Conservation (phyloP, 1,140 invertebrate species). For the Trachelipus rathkii region DNA sequence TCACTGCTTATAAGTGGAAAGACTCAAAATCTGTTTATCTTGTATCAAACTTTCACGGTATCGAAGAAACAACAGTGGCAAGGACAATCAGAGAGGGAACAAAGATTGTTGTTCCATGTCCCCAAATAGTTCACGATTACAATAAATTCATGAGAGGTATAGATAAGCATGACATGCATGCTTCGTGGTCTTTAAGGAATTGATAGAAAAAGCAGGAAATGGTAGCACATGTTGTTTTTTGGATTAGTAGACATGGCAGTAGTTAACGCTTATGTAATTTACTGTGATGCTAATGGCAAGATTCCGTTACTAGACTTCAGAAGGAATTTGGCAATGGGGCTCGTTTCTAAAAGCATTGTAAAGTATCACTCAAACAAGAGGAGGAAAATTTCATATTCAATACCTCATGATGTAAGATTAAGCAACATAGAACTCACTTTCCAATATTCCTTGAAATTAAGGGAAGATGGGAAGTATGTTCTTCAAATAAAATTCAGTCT, state of each 20-base stretch:
- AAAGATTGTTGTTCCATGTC: constrained; percentile 41
- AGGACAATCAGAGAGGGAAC: constrained; percentile 43
- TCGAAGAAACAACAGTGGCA: constrained; percentile 28
- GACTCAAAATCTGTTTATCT: constrained; percentile 34
- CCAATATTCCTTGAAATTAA: constrained; percentile 47
- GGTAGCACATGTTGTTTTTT: constrained; percentile 51
- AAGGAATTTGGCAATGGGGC: no score
- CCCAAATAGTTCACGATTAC: constrained; percentile 49
- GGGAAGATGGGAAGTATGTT: constrained; percentile 49
- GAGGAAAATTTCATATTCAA: constrained; percentile 12
- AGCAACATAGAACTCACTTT: constrained; percentile 49
- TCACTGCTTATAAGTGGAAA: no score
- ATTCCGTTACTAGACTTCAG: no score
- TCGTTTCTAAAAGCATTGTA: no score
- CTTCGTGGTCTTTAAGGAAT: constrained; percentile 48
- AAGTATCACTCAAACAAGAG: not conserved
- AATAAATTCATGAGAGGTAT: constrained; percentile 51
- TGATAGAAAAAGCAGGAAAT: constrained; percentile 49
- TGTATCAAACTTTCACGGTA: constrained; percentile 33
- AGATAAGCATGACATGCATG: constrained; percentile 50
- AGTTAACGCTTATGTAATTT: constrained; percentile 48
- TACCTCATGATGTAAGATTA: constrained; percentile 44
- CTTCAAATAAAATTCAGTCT: not conserved
- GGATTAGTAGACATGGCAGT: constrained; percentile 47
- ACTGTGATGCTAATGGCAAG: no score